A percentile compares a stretch with the other conserved stretches of the same genome.
Conservation (phyloP, 2,888 invertebrate genomes). For the Digitonthophagus gazella region DNA sequence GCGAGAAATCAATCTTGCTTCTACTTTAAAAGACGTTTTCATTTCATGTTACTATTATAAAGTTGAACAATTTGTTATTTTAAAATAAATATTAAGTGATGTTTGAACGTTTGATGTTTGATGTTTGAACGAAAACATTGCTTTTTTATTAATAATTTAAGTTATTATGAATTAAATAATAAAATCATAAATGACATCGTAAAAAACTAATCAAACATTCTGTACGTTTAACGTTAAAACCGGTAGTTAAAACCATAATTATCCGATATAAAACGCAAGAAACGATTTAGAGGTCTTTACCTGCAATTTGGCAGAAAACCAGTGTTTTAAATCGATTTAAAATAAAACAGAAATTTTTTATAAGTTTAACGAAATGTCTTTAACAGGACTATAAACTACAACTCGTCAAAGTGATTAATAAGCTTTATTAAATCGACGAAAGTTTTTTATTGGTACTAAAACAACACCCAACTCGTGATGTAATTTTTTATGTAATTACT, state of each 20-base stretch:
- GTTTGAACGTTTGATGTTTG: too few relatives aligned
- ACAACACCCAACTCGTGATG: neutral
- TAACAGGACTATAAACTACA: neutral
- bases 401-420: neutral
- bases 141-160: too few relatives aligned
- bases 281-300: neutral
- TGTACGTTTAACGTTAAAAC: neutral
- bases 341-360: too few relatives aligned
- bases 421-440: neutral
- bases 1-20: neutral
- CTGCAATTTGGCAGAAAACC: neutral
- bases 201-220: neutral
- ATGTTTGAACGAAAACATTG: too few relatives aligned
- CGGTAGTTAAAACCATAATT: neutral
- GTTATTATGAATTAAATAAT: too few relatives aligned
- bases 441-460: neutral
- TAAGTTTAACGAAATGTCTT: too few relatives aligned
- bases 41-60: too few relatives aligned
- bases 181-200: neutral
- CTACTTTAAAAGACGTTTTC: neutral
- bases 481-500: neutral
- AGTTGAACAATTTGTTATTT: too few relatives aligned
- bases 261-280: neutral
- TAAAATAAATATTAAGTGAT: too few relatives aligned
- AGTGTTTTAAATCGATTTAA: neutral